Evolutionary conservation across 2,888 invertebrate species (phyloP), one percentile per base, ranked within the genome.

Genomic region (Linnaemya tessellans): DNA sequence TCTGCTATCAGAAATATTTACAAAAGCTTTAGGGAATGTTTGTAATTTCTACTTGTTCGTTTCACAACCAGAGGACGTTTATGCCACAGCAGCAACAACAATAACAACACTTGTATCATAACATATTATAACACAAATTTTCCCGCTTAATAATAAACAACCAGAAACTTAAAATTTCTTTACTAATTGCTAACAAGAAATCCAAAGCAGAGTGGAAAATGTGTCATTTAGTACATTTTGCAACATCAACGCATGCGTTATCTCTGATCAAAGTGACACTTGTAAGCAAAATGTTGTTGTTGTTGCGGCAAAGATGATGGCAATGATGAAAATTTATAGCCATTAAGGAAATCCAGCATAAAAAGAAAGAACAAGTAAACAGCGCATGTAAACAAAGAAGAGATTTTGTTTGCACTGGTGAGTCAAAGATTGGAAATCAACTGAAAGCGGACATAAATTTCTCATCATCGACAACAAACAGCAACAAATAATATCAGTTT

Each of bases 231-330:
- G n/a, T n/a, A 67, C 38, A 58, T 74, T 41, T 38, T n/a, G 70
- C 3, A n/a, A 11, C 62, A 68, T 60, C 60, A 62, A n/a, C 18
- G 51, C 25, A 58, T 54, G 67, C n/a, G 43, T 85, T 82, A 82
- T 82, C 81, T 58, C 75, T 75, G 74, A 85, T 85, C 85, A 71
- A 43, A 35, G 75, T 75, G 75, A 38, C 79, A 85, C 79, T 85
- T 85, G 79, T 71, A 81, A 43, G 77, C 54, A 51, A 30, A 84
- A 84, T 80, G 54, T 30, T 77, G 67, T 22, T 77, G 67, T 22
- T 51, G 70, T 65, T 43, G 35, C 68, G 78, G 9, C 68, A 25
- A 68, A 74, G 77, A 73, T 71, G 80, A 84, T 56, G 80, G 73
- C 18, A 25, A 51, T 70, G 79, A 75, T 82, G 85, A 82, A 62